phyloP scores from a whole-genome alignment of 2,797 vertebrate genomes.

The Perodicticus potto region DNA sequence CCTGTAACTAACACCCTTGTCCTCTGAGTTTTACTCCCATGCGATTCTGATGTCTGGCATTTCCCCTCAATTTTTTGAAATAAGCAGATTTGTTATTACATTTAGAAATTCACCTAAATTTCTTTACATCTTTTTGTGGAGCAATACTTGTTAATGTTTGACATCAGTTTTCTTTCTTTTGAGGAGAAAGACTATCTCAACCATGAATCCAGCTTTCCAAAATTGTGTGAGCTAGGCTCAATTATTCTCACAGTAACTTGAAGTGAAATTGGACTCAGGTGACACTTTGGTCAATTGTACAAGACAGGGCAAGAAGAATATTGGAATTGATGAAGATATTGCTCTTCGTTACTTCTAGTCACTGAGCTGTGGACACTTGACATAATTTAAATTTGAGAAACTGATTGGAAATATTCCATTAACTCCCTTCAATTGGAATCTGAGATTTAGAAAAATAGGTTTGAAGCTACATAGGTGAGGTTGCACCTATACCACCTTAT shows the following conservation, averaged over 20 bases:
- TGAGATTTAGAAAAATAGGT: conserved; percentile 2
- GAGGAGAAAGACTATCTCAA: neutral
- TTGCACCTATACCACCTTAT: neutral
- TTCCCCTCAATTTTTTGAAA: neutral
- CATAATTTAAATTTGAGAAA: neutral
- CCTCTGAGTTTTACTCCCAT: neutral
- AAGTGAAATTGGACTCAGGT: neutral
- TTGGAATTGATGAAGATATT: neutral
- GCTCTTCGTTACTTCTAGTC: neutral
- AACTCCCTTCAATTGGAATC: neutral
- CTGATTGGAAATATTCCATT: neutral
- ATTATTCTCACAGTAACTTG: neutral
- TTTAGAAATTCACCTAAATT: neutral
- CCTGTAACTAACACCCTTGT: neutral
- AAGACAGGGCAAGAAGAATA: neutral
- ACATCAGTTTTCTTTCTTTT: neutral
- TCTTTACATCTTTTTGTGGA: neutral
- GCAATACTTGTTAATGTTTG: neutral
- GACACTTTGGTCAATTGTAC: neutral
- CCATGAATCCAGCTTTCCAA: neutral
- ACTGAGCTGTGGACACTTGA: neutral
- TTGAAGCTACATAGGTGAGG: neutral
- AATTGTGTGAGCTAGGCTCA: neutral
- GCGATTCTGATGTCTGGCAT: neutral
- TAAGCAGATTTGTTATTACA: neutral